Percentiles rank a stretch among this genome's conserved stretches.
phyloP scores from a whole-genome alignment of 2,888 invertebrate genomes.

The Esperia sulphurella region DNA sequence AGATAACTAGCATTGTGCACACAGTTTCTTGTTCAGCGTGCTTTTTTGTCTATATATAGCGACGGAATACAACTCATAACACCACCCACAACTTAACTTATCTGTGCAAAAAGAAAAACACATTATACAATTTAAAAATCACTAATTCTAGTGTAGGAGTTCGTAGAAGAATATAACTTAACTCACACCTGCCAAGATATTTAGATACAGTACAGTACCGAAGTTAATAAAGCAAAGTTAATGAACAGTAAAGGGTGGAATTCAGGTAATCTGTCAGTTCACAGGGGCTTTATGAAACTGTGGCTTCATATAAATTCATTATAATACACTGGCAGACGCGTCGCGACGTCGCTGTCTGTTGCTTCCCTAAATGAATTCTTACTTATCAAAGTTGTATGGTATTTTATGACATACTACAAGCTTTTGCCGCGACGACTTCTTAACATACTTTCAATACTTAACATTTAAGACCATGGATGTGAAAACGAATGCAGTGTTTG shows the following conservation, averaged over 20 bases:
- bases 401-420: neutral
- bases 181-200: neutral
- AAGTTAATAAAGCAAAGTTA: conserved; percentile 49
- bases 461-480: too few species aligned
- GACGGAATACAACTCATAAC: too few species aligned
- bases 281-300: conserved; percentile 27
- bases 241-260: conserved; percentile 41
- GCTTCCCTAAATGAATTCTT: neutral
- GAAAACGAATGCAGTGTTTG: too few species aligned
- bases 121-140: too few species aligned
- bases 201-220: neutral
- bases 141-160: too few species aligned
- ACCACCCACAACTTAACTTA: too few species aligned
- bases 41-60: too few species aligned
- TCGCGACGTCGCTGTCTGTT: neutral
- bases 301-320: conserved; percentile 19
- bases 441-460: too few species aligned
- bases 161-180: neutral
- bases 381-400: neutral
- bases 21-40: too few species aligned
- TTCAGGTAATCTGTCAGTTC: conserved; percentile 43
- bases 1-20: too few species aligned
- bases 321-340: neutral
- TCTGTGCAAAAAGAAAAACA: too few species aligned
- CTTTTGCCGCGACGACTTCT: neutral